A percentile compares a stretch with the other conserved stretches of the same genome.
phyloP scores from a whole-genome alignment of 2,797 vertebrate species.

The Myoxocephalus aenaeus region DNA sequence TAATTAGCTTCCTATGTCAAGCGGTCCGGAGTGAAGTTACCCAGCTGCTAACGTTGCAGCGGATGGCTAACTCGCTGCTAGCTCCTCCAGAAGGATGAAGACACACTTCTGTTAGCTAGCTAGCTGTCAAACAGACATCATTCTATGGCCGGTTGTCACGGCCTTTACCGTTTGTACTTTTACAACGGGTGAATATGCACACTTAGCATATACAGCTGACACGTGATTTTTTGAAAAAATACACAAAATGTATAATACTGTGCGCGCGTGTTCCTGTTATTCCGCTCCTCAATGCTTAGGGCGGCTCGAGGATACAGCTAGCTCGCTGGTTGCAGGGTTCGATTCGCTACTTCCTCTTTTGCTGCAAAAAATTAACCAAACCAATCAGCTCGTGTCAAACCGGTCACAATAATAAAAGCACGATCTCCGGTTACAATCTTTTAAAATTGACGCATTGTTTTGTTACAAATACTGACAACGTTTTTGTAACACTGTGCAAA shows the following conservation, averaged over 20 bases:
- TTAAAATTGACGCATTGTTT: conserved; percentile 27
- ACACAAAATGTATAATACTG: conserved; percentile 11
- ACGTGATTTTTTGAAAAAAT: not conserved
- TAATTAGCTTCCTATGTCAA: conserved; percentile 19
- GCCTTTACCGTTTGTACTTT: conserved; percentile 11
- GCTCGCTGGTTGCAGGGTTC: conserved; percentile 45
- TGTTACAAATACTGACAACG: not conserved
- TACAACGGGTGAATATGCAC: conserved; percentile 26
- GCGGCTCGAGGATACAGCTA: conserved; percentile 67
- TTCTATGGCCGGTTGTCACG: conserved; percentile 42
- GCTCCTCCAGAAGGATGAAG: conserved; percentile 62
- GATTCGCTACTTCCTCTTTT: conserved; percentile 75
- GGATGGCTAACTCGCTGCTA: conserved; percentile 71
- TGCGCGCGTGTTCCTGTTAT: conserved; percentile 55
- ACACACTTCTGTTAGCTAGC: conserved; percentile 55
- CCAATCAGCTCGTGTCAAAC: conserved; percentile 42
- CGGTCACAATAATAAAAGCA: conserved; percentile 2
- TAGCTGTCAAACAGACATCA: conserved; percentile 66
- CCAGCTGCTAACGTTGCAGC: conserved; percentile 55
- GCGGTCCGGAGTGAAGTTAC: conserved; percentile 36
- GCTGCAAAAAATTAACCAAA: conserved; percentile 46
- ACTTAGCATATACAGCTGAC: not conserved
- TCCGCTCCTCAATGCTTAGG: conserved; percentile 54
- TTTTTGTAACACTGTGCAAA: not conserved
- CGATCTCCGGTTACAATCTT: conserved; percentile 21